phyloP scores from a whole-genome alignment of 1,140 invertebrate genomes.

The Subanguina moxae region DNA sequence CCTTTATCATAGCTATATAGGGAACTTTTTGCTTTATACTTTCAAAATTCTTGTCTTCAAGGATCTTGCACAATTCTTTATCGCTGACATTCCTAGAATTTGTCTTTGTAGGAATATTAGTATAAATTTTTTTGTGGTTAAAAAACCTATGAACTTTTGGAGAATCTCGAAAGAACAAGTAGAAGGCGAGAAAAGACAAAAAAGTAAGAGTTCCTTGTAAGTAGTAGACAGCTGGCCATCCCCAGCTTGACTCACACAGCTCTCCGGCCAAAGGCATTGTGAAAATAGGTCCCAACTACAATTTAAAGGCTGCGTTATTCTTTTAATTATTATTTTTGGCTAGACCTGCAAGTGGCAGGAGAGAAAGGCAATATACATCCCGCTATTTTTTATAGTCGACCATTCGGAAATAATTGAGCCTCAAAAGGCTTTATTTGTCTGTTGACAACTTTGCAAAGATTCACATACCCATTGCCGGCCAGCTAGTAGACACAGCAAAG shows the following conservation, averaged over 20 bases:
- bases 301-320: neutral
- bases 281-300: conserved; percentile 41
- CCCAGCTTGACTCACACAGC: conserved; percentile 36
- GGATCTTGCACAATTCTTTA: conserved; percentile 8
- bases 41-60: neutral
- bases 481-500: conserved; percentile 48
- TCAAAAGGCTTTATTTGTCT: conserved; percentile 2
- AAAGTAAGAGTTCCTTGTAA: conserved; percentile 40
- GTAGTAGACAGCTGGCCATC: conserved; percentile 50
- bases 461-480: conserved; percentile 44
- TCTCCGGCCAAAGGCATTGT: conserved; percentile 46
- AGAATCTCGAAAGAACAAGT: conserved; percentile 38
- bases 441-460: neutral
- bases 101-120: neutral
- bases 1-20: neutral
- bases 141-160: conserved; percentile 20
- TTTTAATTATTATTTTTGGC: neutral
- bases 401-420: conserved; percentile 47
- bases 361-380: conserved; percentile 52
- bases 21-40: neutral
- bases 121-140: neutral
- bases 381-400: conserved; percentile 42
- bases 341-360: conserved; percentile 46
- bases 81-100: conserved; percentile 11
- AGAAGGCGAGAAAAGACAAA: conserved; percentile 35